A percentile compares a stretch with the other conserved stretches of the same genome.
These are phyloP conservation scores for Epizoanthus stellaris DNA, from an alignment of 92 coral and sea anemone genomes.

Conservation along the genomic window DNA sequence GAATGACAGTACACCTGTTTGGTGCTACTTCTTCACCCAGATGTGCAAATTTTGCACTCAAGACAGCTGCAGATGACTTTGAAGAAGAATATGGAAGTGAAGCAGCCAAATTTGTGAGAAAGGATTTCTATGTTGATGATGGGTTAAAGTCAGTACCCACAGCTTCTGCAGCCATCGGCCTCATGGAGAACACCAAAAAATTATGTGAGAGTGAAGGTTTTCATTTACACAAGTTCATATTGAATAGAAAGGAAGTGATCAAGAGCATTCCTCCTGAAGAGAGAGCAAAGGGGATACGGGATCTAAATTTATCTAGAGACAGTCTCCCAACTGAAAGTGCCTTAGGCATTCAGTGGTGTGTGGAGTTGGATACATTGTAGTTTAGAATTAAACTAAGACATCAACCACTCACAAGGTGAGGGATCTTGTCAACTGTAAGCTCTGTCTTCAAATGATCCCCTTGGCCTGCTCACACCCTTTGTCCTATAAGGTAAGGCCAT, in stretches of 20 bases:
- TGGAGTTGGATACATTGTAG: neutral
- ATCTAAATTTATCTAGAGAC: neutral
- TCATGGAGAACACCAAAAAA: too few relatives aligned
- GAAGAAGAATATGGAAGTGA: too few relatives aligned
- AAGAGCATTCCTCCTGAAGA: neutral
- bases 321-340: neutral
- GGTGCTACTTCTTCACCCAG: too few relatives aligned
- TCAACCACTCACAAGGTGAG: neutral
- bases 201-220: too few relatives aligned
- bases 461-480: neutral
- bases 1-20: too few relatives aligned
- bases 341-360: neutral
- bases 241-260: neutral
- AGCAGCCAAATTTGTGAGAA: too few relatives aligned
- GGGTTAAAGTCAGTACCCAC: too few relatives aligned
- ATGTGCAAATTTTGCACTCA: too few relatives aligned
- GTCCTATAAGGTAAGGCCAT: slow-evolving; percentile 17
- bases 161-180: too few relatives aligned
- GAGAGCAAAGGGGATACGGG: neutral
- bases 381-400: neutral
- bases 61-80: too few relatives aligned
- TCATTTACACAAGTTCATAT: too few relatives aligned
- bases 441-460: slow-evolving; percentile 11
- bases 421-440: slow-evolving; percentile 9
- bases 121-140: too few relatives aligned